phyloP scores from a whole-genome alignment of 2,888 invertebrate species.

The Lysandra bellargus region DNA sequence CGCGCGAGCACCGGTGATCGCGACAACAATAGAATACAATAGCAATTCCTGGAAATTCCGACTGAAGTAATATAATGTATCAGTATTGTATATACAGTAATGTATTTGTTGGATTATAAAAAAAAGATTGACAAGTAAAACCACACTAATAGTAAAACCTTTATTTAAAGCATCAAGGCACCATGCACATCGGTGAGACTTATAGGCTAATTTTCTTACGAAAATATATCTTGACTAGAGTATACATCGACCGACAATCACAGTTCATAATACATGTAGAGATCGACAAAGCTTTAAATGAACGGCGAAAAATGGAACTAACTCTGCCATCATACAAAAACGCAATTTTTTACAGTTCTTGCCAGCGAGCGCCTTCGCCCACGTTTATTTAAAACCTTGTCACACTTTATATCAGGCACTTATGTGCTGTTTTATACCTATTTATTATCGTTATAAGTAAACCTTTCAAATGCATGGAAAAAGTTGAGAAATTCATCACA shows the following conservation, averaged over 20 bases:
- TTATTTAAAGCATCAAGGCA: slow-evolving; percentile 43
- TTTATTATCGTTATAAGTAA: background rate
- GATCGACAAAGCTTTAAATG: too few species aligned
- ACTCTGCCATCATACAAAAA: too few species aligned
- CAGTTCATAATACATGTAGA: slow-evolving; percentile 32
- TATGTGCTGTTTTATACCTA: background rate
- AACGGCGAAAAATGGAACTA: too few species aligned
- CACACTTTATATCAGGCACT: slow-evolving; percentile 23
- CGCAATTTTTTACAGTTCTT: too few species aligned
- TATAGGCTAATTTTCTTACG: slow-evolving; percentile 27
- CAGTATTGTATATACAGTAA: too few species aligned
- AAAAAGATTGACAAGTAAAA: slow-evolving; percentile 32
- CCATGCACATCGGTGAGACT: slow-evolving; percentile 41
- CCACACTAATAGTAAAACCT: slow-evolving; percentile 33
- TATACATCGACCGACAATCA: slow-evolving; percentile 34
- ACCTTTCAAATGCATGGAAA: background rate
- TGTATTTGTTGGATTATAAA: background rate
- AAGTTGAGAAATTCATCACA: background rate
- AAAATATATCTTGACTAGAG: slow-evolving; percentile 29
- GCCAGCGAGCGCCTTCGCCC: too few species aligned
- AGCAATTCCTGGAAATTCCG: too few species aligned
- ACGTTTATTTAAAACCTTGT: too few species aligned
- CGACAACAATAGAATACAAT: too few species aligned
- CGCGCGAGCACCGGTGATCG: too few species aligned
- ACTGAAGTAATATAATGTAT: too few species aligned